Base-by-base conservation (phyloP, 2,888 invertebrate genomes). In the Marronus borbonicus region DNA sequence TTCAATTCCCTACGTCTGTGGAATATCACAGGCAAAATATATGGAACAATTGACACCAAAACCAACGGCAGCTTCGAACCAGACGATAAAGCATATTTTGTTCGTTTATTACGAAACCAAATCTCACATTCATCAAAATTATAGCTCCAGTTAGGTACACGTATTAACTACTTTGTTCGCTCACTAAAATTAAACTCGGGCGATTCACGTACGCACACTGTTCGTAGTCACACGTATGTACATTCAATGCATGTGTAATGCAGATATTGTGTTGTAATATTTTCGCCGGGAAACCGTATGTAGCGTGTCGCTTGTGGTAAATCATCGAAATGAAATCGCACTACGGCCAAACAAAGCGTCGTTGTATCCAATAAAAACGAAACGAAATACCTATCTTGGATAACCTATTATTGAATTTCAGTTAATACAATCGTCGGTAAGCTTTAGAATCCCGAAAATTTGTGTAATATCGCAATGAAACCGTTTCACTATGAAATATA, bases 301-400 rank as follows among this genome's bases (percentile, higher is more conserved):
- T 24, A 14, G 49, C 24, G 50, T 50, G 28, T 77, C 75, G 68
- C 68, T 28, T 39, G 65, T 78, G 66, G 79, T 80, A 81, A 81
- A 81, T 81, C 80, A 80, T 76, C 80, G 76, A 80, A 81, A 81
- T 80, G 81, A 81, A 80, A 80, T 80, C 81, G 76, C 77, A 80
- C 80, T 70, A 76, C 69, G 49, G 52, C 12, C 50, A 52, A 62
- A 68, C 76, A 76, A 66, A 76, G 55, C 55, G 12, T n/a, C n/a
- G 14, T 68, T 68, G 50, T 17, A 10, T 8, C n/a, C 24, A 58
- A 70, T 70, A 70, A 69, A 70, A 70, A 62, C 39, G 68, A 69
- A 69, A 17, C 8, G 50, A 4, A 49, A 8, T 49, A 65, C 36
- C 36, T 31, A 8, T 31, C 31, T 31, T 14, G 5, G 66, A 12